These are phyloP conservation scores for Hemicrepidius hirtus DNA, from an alignment of 2,888 invertebrate genomes.

Conservation along the genomic window DNA sequence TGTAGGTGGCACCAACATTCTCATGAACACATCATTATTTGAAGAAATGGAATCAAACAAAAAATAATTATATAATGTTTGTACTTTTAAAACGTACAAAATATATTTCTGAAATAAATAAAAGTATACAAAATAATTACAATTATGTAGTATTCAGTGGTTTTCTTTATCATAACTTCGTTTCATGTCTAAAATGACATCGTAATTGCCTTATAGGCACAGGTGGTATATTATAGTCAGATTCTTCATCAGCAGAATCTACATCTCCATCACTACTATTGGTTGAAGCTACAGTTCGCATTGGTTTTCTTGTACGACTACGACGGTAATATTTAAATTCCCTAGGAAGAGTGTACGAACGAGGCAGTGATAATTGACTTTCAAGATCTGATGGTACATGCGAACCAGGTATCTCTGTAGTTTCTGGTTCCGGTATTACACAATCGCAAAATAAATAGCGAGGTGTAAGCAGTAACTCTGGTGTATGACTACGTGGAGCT, in stretches of 20 bases:
- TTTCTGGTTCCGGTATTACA: slow-evolving; percentile 68
- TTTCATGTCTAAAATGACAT: slow-evolving; percentile 76
- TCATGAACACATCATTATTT: not conserved
- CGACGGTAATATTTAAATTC: slow-evolving; percentile 89
- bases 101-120: slow-evolving; percentile 40
- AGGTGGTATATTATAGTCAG: slow-evolving; percentile 69
- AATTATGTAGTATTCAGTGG: slow-evolving; percentile 10
- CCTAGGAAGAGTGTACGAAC: slow-evolving; percentile 89
- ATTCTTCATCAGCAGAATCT: slow-evolving; percentile 83
- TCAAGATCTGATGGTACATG: slow-evolving; percentile 80
- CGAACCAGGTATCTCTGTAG: slow-evolving; percentile 64
- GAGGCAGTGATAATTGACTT: slow-evolving; percentile 86
- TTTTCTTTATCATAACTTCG: slow-evolving; percentile 71
- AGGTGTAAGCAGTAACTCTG: slow-evolving; percentile 86
- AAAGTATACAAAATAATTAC: slow-evolving; percentile 30
- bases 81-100: slow-evolving; percentile 31
- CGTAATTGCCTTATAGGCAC: slow-evolving; percentile 69
- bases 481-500: slow-evolving; percentile 79
- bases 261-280: slow-evolving; percentile 93
- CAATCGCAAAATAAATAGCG: slow-evolving; percentile 78
- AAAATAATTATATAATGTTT: slow-evolving; percentile 26
- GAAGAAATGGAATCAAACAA: not conserved
- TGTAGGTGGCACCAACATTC: too few relatives aligned
- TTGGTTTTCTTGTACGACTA: slow-evolving; percentile 75
- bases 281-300: slow-evolving; percentile 85